A percentile compares a stretch with the other conserved stretches of the same genome.
These are phyloP conservation scores for Lindbergichthys nudifrons DNA, from an alignment of 2,797 vertebrate species.

Conservation along the genomic window DNA sequence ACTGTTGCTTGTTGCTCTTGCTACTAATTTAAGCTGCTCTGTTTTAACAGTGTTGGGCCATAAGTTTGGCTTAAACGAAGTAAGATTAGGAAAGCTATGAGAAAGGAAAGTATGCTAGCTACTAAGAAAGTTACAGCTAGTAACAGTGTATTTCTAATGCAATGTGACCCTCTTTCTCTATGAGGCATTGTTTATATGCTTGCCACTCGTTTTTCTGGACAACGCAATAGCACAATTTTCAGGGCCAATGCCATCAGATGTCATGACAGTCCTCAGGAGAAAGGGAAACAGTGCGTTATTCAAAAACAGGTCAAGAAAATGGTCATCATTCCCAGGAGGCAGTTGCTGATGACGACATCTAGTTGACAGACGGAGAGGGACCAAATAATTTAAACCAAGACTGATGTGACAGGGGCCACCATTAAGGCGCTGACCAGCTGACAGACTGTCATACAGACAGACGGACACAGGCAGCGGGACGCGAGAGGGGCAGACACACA, in stretches of 20 bases:
- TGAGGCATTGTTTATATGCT: not conserved
- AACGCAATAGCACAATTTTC: slow-evolving; percentile 10
- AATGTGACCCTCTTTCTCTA: not conserved
- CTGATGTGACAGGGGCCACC: slow-evolving; percentile 68
- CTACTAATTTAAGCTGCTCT: too few species aligned
- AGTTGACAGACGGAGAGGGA: slow-evolving; percentile 67
- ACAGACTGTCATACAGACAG: slow-evolving; percentile 62
- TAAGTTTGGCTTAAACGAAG: too few species aligned
- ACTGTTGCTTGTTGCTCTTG: too few species aligned
- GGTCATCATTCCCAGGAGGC: slow-evolving; percentile 58
- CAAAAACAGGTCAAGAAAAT: slow-evolving; percentile 60
- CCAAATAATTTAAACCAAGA: slow-evolving; percentile 60
- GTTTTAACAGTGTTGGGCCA: too few species aligned
- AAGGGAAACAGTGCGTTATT: slow-evolving; percentile 35
- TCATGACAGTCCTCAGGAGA: slow-evolving; percentile 39
- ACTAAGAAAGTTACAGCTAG: too few species aligned
- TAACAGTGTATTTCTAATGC: not conserved
- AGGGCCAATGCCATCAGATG: slow-evolving; percentile 27
- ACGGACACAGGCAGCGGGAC: slow-evolving; percentile 36
- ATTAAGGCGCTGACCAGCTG: slow-evolving; percentile 67
- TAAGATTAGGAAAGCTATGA: too few species aligned
- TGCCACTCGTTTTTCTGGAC: not conserved
- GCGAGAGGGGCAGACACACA: slow-evolving; percentile 19
- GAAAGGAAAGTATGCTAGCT: too few species aligned
- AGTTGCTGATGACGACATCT: slow-evolving; percentile 58